Conservation (phyloP, 2,113 vertebrate genomes). For the Neodon shergylaensis region DNA sequence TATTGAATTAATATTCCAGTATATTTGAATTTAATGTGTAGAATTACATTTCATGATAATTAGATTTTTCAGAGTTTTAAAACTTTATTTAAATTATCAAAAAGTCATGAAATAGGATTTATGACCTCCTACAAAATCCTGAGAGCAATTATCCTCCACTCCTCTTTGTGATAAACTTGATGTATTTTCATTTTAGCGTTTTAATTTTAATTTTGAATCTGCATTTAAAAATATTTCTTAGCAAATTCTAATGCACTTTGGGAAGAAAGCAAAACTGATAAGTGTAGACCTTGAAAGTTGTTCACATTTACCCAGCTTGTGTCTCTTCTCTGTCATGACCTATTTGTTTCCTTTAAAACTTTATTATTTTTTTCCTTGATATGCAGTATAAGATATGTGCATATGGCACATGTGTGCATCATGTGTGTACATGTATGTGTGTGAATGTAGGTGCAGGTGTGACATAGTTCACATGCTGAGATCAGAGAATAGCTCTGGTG, state of each 20-base stretch:
- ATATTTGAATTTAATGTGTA: slow-evolving; percentile 64
- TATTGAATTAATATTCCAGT: slow-evolving; percentile 58
- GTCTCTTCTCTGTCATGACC: neutral
- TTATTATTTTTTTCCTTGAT: neutral
- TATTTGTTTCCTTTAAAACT: neutral
- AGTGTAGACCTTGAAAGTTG: neutral
- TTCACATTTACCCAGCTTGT: neutral
- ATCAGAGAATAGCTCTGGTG: neutral
- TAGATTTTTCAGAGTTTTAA: slow-evolving; percentile 58
- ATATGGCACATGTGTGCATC: too few species aligned
- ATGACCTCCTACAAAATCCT: slow-evolving; percentile 37
- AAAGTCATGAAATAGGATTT: slow-evolving; percentile 50
- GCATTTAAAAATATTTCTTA: slow-evolving; percentile 41
- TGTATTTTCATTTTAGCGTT: slow-evolving; percentile 27
- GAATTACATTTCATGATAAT: slow-evolving; percentile 59
- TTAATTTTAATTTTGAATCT: slow-evolving; percentile 18
- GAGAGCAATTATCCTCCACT: neutral
- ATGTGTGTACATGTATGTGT: neutral
- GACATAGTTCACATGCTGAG: neutral
- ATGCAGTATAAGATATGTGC: too few species aligned
- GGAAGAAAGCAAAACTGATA: neutral
- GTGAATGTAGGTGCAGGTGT: neutral
- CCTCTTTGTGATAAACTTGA: slow-evolving; percentile 46
- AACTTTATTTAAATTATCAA: slow-evolving; percentile 57
- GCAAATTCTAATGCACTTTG: neutral